Conservation (phyloP, 2,888 invertebrate genomes). For the Agrypnus murinus region DNA sequence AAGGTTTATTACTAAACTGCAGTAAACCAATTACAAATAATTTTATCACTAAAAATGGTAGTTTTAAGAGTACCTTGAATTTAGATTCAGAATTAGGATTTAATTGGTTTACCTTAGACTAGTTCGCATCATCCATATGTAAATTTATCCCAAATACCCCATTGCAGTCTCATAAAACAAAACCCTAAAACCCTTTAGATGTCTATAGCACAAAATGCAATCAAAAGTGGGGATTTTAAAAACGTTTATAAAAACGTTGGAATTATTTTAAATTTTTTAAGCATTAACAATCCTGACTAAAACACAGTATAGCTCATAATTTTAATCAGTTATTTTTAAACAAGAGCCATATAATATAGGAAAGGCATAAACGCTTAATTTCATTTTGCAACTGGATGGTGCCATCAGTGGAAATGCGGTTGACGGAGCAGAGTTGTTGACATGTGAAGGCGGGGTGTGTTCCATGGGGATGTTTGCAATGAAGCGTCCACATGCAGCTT, state of each 20-base stretch:
- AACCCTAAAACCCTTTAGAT: conserved; percentile 5
- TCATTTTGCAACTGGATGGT: conserved; percentile 42
- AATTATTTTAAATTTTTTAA: too few relatives aligned
- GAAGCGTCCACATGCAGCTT: conserved; percentile 48
- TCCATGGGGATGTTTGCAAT: conserved; percentile 46
- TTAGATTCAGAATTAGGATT: too few relatives aligned
- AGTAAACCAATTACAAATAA: too few relatives aligned
- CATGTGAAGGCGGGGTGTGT: conserved; percentile 40
- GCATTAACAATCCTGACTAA: too few relatives aligned
- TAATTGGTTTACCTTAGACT: conserved; percentile 12
- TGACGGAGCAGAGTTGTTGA: conserved; percentile 43
- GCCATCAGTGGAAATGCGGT: conserved; percentile 44
- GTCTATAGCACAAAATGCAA: conserved; percentile 10
- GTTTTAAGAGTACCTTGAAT: too few relatives aligned
- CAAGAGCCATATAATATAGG: conserved; percentile 19
- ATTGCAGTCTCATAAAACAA: conserved; percentile 12
- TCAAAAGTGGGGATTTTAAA: not conserved
- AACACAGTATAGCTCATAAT: not conserved
- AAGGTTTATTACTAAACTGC: too few relatives aligned
- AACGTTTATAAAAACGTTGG: not conserved
- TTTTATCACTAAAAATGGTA: too few relatives aligned
- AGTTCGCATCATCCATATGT: conserved; percentile 18
- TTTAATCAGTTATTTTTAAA: conserved; percentile 15
- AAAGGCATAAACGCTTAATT: conserved; percentile 38
- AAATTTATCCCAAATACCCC: conserved; percentile 25